phyloP scores from a whole-genome alignment of 2,113 vertebrate species.

The Misgurnus mizolepis region DNA sequence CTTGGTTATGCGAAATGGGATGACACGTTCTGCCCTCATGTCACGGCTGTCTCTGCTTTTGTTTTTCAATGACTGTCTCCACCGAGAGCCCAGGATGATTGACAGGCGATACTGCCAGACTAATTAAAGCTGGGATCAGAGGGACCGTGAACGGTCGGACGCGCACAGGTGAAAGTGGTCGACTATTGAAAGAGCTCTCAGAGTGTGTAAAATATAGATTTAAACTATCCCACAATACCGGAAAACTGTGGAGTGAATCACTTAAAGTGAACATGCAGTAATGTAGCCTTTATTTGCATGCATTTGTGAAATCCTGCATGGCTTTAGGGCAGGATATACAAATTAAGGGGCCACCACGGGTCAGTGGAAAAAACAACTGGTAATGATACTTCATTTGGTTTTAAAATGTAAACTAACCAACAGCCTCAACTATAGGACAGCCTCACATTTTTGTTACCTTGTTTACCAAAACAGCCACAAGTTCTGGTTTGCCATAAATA shows the following conservation, averaged over 20 bases:
- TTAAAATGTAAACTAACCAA: no score
- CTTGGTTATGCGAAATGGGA: conserved; percentile 16
- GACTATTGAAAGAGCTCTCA: background rate
- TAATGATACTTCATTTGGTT: no score
- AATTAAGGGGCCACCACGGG: no score
- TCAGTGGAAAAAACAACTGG: no score
- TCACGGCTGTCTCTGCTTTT: conserved; percentile 15
- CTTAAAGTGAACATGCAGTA: background rate
- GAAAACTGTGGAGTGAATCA: background rate
- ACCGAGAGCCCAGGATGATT: conserved; percentile 14
- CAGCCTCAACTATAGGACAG: no score
- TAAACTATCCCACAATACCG: background rate
- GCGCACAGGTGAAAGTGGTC: conserved; percentile 7
- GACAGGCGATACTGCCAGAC: conserved; percentile 34
- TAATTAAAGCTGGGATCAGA: conserved; percentile 46
- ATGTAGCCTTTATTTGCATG: background rate
- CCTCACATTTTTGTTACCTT: no score
- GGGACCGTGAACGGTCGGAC: conserved; percentile 14
- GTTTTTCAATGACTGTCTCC: conserved; percentile 38
- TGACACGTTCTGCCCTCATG: conserved; percentile 17
- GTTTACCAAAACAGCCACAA: no score
- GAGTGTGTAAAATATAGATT: conserved; percentile 23
- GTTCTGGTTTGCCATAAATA: no score
- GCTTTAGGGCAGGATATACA: background rate
- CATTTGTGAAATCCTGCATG: background rate